Conservation (phyloP, 2,888 invertebrate species). For the Brachypalpus laphriformis region DNA sequence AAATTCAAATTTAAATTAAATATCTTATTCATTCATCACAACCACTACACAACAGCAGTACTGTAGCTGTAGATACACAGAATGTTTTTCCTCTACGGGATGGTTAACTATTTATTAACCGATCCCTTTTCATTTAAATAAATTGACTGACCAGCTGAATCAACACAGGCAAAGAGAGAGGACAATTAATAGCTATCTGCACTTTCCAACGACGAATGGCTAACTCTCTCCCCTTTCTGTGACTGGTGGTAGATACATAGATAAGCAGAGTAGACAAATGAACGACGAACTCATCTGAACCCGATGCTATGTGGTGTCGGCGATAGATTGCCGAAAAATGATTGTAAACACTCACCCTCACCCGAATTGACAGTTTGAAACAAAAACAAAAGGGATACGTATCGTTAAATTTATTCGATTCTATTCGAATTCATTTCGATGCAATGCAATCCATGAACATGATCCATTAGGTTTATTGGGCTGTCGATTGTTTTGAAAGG, state of each 20-base stretch:
- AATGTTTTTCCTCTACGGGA: conserved; percentile 11
- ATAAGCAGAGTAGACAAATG: conserved; percentile 4
- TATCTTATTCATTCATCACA: conserved; percentile 54
- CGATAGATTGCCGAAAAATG: conserved; percentile 33
- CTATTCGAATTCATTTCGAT: background rate
- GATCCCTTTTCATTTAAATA: conserved; percentile 65
- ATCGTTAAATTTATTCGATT: conserved; percentile 47
- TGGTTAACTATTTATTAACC: conserved; percentile 63
- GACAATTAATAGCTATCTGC: conserved; percentile 62
- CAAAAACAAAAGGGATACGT: conserved; percentile 44
- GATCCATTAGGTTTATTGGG: conserved; percentile 66
- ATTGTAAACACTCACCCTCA: conserved; percentile 18
- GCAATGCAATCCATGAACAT: conserved; percentile 43
- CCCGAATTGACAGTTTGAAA: conserved; percentile 53
- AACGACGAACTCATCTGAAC: conserved; percentile 28
- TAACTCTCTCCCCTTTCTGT: background rate
- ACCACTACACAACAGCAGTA: conserved; percentile 27
- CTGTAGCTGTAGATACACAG: conserved; percentile 36
- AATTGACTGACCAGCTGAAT: conserved; percentile 69
- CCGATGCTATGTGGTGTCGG: conserved; percentile 18
- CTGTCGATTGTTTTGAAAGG: conserved; percentile 42
- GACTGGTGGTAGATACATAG: background rate
- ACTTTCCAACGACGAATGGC: conserved; percentile 10
- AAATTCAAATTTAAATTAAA: conserved; percentile 63
- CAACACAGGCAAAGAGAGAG: conserved; percentile 31